Base-by-base conservation (phyloP, 53 echinoderm and acorn worm species). In the Luidia sarsii region DNA sequence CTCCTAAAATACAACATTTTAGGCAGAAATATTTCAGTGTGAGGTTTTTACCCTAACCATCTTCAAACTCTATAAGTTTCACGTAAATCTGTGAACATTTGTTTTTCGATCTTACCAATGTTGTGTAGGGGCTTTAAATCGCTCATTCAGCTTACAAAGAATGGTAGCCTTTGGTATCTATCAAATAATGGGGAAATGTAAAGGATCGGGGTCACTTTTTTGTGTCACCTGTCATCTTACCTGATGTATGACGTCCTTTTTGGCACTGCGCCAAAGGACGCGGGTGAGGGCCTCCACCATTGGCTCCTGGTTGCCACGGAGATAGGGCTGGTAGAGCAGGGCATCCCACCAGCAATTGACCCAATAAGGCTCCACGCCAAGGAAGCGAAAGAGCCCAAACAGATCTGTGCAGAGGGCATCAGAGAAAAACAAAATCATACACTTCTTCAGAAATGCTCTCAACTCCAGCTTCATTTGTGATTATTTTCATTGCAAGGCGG, bases 321-420 rank as follows among this genome's bases (percentile, higher is more conserved):
- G 83, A 79, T 86, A 97, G 13, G 99, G 99, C 31, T 82, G 50
- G 65, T 90, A 91, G 0, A 97, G 83, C 49, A 90, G 67, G 29
- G 56, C 54, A 27, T 97, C 90, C 99, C 99, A 97, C 93, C 93
- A 97, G 67, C 64, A 63, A 35, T 87, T 97, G 48, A 91, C 88
- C 93, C 99, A 86, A 73, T 82, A 94, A 7, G 99, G 99, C 56
- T 97, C 99, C 56, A 91, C 84, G 13, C 93, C 93, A 39, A 97
- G 93, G 46, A 97, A 97, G n/a, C 94, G 73, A 52, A 97, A 89
- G 39, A 97, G 62, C 11, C 99, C 99, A 70, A 91, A 97, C 81
- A 97, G 67, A 87, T 97, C 99, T 97, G 68, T 21, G 64, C 14
- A 50, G 28, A 81, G 31, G 19, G 2, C 23, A 68, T n/a, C n/a